Evolutionary conservation across 1,140 invertebrate species (phyloP).

Genomic region (Callitettix versicolor): DNA sequence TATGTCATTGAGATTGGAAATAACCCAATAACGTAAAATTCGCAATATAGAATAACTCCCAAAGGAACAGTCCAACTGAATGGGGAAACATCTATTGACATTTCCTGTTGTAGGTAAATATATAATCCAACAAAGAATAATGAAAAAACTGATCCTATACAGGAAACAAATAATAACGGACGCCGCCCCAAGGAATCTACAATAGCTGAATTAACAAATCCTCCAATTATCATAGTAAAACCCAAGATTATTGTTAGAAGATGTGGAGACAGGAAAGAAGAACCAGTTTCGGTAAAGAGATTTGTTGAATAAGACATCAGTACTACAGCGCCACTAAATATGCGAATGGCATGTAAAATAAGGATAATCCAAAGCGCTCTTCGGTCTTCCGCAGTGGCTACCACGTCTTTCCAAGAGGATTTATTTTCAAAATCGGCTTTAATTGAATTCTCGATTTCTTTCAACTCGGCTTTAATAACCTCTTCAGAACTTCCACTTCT

Average conservation of each 20-base stretch:
- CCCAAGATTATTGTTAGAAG: slow-evolving; percentile 18
- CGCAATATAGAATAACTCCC: background rate
- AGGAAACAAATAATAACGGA: slow-evolving; percentile 40
- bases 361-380: slow-evolving; percentile 20
- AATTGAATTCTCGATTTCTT: slow-evolving; percentile 16
- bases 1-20: slow-evolving; percentile 10
- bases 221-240: slow-evolving; percentile 9
- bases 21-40: slow-evolving; percentile 13
- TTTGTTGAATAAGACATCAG: slow-evolving; percentile 21
- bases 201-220: slow-evolving; percentile 33
- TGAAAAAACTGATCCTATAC: slow-evolving; percentile 22
- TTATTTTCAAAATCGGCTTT: slow-evolving; percentile 6
- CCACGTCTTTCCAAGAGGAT: background rate
- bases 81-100: slow-evolving; percentile 24
- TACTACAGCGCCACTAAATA: slow-evolving; percentile 20
- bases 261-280: background rate
- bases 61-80: slow-evolving; percentile 8
- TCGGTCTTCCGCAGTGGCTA: slow-evolving; percentile 4
- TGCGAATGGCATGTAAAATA: slow-evolving; percentile 14
- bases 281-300: slow-evolving; percentile 9
- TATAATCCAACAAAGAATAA: slow-evolving; percentile 30
- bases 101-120: slow-evolving; percentile 35
- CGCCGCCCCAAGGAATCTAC: slow-evolving; percentile 35
- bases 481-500: slow-evolving; percentile 32
- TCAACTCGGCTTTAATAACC: slow-evolving; percentile 16